These are phyloP conservation scores for Heliconius congener DNA, from an alignment of 1,140 invertebrate species.

Conservation along the genomic window DNA sequence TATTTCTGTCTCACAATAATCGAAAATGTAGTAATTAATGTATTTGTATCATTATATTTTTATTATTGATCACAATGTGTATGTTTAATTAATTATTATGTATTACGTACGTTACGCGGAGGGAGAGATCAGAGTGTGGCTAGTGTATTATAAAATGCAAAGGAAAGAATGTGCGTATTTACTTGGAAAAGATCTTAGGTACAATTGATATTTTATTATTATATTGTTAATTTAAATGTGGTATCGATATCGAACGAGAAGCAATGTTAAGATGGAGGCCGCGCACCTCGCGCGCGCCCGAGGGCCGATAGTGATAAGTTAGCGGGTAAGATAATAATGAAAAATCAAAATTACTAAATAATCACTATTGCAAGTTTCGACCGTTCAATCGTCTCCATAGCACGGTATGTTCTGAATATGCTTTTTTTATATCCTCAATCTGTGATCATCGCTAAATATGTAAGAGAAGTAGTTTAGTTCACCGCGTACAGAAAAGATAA, in stretches of 20 bases:
- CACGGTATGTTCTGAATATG: slow-evolving; percentile 78
- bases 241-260: slow-evolving; percentile 78
- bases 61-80: slow-evolving; percentile 80
- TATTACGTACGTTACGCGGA: slow-evolving; percentile 64
- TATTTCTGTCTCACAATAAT: slow-evolving; percentile 81
- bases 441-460: slow-evolving; percentile 80
- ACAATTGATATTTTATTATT: slow-evolving; percentile 81
- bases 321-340: slow-evolving; percentile 76
- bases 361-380: slow-evolving; percentile 77
- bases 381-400: slow-evolving; percentile 78
- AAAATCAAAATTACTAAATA: slow-evolving; percentile 78
- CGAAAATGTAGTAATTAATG: slow-evolving; percentile 79
- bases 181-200: slow-evolving; percentile 79
- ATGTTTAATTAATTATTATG: slow-evolving; percentile 76
- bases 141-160: slow-evolving; percentile 71
- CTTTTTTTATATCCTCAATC: slow-evolving; percentile 80
- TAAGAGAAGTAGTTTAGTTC: slow-evolving; percentile 75
- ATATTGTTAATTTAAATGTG: slow-evolving; percentile 80
- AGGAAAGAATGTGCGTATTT: slow-evolving; percentile 75
- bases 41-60: slow-evolving; percentile 82
- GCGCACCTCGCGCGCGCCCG: slow-evolving; percentile 53
- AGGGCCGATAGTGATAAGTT: slow-evolving; percentile 77
- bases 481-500: slow-evolving; percentile 62
- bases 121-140: slow-evolving; percentile 38
- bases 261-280: slow-evolving; percentile 72